Percentiles rank a stretch among this genome's conserved stretches.
Conservation (phyloP, 2,797 vertebrate species). For the Erethizon dorsatum region DNA sequence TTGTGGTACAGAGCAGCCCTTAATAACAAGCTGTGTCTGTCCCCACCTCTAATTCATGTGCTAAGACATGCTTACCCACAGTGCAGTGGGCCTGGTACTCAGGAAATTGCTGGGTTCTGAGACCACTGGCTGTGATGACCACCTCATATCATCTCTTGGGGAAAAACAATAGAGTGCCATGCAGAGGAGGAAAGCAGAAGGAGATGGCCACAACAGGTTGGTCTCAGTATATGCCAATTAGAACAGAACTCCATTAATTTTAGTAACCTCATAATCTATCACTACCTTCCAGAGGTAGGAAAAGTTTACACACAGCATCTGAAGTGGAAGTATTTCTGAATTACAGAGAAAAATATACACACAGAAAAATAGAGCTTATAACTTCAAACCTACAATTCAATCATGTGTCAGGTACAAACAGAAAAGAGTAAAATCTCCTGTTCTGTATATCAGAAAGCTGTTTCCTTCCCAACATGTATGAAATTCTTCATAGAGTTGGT, state of each 20-base stretch:
- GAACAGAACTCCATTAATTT: background rate
- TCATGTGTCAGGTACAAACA: background rate
- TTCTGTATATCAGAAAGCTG: background rate
- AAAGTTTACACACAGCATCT: background rate
- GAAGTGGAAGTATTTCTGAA: background rate
- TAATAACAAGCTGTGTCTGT: no score
- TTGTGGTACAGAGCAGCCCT: no score
- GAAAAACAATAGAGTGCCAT: no score
- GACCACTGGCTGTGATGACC: no score
- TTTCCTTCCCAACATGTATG: background rate
- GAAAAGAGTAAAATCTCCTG: background rate
- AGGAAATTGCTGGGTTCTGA: no score
- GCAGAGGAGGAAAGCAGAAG: background rate
- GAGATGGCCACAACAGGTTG: background rate
- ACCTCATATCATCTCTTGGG: no score
- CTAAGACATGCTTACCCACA: no score
- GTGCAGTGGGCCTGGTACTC: background rate
- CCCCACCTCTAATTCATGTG: no score
- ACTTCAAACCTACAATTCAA: background rate
- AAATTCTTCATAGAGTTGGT: background rate
- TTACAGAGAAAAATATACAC: background rate
- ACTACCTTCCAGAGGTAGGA: background rate
- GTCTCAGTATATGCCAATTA: background rate
- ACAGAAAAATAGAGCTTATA: background rate
- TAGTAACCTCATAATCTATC: background rate